Base-by-base conservation (phyloP, 2,113 vertebrate genomes). In the Melanostigma gelatinosum region DNA sequence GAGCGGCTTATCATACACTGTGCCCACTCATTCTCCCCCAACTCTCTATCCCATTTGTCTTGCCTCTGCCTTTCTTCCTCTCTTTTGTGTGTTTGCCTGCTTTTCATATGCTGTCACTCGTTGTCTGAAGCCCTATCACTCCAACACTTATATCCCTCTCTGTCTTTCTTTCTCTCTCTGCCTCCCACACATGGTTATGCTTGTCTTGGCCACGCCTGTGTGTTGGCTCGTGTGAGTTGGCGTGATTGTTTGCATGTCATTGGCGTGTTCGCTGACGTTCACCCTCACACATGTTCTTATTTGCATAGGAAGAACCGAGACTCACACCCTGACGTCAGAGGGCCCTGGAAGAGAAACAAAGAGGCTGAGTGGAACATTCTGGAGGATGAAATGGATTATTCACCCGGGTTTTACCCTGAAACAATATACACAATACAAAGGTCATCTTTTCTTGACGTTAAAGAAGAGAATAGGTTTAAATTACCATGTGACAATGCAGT, bases 21-120 rank as follows among this genome's bases (percentile, higher is more conserved):
- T 50, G 29, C 88, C 86, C 85, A 91, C 89, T 85, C 83, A 48
- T 70, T 80, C 67, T 60, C 61, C 60, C 75, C 60, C 64, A 69
- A 77, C 60, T 83, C 22, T 48, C 27, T 3, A 22, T 54, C n/a
- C 20, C 65, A 24, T 81, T 85, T 75, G 50, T 76, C 58, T 61
- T 54, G 44, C 44, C 32, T 73, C 68, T 75, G 55, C 52, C 64
- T 80, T 68, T 60, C 54, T 78, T 79, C 67, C 9, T 62, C 34
- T 76, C 83, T 82, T 82, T 87, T 89, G 64, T 88, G n/a, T 46
- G 50, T 58, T 57, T 66, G 16, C 44, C 11, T 78, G 72, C 48
- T 57, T 86, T 78, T 91, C 54, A 87, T 42, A 52, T 70, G 76
- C 79, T 88, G 88, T 92, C 92, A 91, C 57, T 87, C 50, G 83